Percentiles rank a stretch among this genome's conserved stretches.
These are phyloP conservation scores for Zoanthus sociatus DNA, from an alignment of 92 coral and sea anemone species.

Conservation along the genomic window DNA sequence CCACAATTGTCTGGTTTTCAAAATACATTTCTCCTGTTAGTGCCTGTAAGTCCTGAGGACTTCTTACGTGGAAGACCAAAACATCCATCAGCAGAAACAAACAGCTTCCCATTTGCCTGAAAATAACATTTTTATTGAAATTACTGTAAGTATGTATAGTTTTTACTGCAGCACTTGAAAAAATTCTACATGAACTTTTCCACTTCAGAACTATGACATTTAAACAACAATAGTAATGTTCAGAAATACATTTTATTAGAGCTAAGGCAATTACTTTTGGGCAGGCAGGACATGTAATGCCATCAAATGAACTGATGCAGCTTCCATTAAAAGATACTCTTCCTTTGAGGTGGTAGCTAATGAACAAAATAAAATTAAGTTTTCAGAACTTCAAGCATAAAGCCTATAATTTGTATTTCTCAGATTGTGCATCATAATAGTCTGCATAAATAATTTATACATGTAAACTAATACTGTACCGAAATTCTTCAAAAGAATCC, in stretches of 20 bases:
- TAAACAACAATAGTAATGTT: neutral
- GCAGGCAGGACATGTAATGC: constrained; percentile 13
- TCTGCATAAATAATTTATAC: neutral
- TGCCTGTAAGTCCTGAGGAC: constrained; percentile 34
- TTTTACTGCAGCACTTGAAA: neutral
- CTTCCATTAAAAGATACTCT: constrained; percentile 6
- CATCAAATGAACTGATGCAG: constrained; percentile 2
- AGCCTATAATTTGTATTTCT: neutral
- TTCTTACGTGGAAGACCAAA: too few species aligned
- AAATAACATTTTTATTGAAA: too few species aligned
- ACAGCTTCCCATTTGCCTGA: too few species aligned
- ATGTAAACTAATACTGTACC: constrained; percentile 37
- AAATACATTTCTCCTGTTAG: constrained; percentile 45
- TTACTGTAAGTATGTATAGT: neutral
- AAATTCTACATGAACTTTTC: too few species aligned
- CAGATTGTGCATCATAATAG: constrained; percentile 5
- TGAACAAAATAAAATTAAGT: neutral
- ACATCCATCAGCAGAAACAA: too few species aligned
- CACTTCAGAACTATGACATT: neutral
- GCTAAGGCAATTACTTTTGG: neutral
- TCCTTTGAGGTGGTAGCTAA: constrained; percentile 8
- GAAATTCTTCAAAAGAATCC: constrained; percentile 73
- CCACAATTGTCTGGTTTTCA: too few species aligned
- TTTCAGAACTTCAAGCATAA: neutral
- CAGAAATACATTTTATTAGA: neutral